Percentiles rank a stretch among this genome's conserved stretches.
Evolutionary conservation across 2,888 invertebrate species (phyloP).

Genomic region (Rhagophthalmus giganteus): DNA sequence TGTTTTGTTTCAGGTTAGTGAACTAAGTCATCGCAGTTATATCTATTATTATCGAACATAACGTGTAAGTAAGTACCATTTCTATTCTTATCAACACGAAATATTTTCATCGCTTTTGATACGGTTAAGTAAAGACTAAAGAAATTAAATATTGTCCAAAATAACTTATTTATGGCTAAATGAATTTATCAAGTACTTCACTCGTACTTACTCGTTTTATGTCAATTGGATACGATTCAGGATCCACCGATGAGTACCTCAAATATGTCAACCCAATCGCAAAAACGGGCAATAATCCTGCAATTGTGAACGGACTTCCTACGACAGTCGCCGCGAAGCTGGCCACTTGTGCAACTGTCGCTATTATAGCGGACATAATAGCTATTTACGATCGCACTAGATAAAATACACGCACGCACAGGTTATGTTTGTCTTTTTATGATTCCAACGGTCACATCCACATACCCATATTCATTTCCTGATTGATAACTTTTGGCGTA

Average conservation of each 20-base stretch:
- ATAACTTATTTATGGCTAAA: no score
- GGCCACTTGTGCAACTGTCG: conserved; percentile 54
- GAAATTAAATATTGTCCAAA: no score
- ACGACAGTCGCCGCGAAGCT: conserved; percentile 48
- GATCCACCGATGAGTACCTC: conserved; percentile 79
- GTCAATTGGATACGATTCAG: conserved; percentile 77
- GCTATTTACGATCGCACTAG: background rate
- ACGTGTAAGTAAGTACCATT: no score
- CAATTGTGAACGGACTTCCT: conserved; percentile 61
- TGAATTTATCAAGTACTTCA: no score
- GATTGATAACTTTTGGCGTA: conserved; percentile 69
- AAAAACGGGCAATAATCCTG: conserved; percentile 78
- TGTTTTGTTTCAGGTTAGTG: no score
- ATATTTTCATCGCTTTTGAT: no score
- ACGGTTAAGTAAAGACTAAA: no score
- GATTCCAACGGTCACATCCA: conserved; percentile 63
- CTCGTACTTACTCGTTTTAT: conserved; percentile 71
- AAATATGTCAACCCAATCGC: conserved; percentile 80
- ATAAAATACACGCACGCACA: background rate
- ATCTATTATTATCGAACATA: no score
- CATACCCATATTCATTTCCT: conserved; percentile 64
- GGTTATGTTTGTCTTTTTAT: background rate
- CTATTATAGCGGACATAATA: conserved; percentile 57
- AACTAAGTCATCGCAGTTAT: no score
- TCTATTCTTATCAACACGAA: no score